Percentiles rank a stretch among this genome's conserved stretches.
Conservation (phyloP, 2,113 vertebrate genomes). For the Origma solitaria region DNA sequence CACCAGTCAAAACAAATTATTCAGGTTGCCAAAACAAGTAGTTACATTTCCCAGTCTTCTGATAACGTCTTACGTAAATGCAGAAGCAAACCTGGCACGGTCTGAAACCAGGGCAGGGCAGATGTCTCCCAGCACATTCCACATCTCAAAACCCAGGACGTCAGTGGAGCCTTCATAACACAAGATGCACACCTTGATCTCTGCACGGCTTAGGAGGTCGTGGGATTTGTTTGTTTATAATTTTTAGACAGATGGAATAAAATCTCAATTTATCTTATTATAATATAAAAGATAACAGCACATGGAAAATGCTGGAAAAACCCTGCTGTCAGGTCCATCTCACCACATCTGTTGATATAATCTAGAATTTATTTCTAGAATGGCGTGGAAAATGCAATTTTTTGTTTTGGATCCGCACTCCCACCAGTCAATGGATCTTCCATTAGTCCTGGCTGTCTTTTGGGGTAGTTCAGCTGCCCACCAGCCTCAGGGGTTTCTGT, state of each 20-base stretch:
- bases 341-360: not conserved
- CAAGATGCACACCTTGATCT: not conserved
- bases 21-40: not conserved
- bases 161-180: not conserved
- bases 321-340: not conserved
- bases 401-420: not conserved
- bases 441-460: not conserved
- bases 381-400: not conserved
- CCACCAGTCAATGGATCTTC: not conserved
- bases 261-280: not conserved
- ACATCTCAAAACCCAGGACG: not conserved
- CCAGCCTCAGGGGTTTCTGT: not conserved
- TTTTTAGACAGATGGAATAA: not conserved
- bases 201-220: not conserved
- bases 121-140: not conserved
- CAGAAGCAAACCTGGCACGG: not conserved
- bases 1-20: not conserved
- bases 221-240: not conserved
- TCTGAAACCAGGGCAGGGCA: not conserved
- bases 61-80: not conserved
- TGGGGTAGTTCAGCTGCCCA: not conserved
- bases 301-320: not conserved
- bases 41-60: not conserved
- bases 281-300: rapidly evolving
- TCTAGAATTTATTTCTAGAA: not conserved